Conservation (phyloP, 2,113 vertebrate species). For the Oreotragus oreotragus region DNA sequence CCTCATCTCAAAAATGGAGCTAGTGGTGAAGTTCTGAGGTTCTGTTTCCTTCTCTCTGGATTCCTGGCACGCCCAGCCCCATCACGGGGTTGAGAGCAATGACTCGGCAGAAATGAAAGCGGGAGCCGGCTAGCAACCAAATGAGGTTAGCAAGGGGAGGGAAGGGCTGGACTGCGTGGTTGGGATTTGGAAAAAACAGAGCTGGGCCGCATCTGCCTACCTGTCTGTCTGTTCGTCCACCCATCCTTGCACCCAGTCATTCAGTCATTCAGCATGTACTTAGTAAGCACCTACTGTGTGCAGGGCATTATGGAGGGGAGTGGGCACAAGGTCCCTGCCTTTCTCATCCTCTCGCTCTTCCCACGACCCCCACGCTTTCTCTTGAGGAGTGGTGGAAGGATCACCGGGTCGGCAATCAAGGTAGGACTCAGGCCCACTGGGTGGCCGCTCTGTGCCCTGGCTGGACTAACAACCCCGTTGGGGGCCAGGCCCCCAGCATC, state of each 20-base stretch:
- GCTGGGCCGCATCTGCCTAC: fast-evolving
- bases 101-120: neutral
- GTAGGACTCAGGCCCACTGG: neutral
- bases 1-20: neutral
- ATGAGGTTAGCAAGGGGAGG: neutral
- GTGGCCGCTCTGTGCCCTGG: neutral
- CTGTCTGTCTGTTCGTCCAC: fast-evolving
- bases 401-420: neutral
- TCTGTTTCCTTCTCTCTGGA: neutral
- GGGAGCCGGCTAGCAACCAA: neutral
- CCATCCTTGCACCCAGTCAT: neutral
- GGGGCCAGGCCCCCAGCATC: too few species aligned
- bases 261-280: neutral
- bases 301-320: neutral
- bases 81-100: neutral
- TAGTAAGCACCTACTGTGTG: neutral
- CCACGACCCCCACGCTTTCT: fast-evolving
- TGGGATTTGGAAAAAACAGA: neutral
- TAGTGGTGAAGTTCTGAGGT: neutral
- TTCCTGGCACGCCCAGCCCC: neutral
- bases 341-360: neutral
- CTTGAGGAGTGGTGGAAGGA: neutral
- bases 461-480: neutral
- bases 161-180: fast-evolving
- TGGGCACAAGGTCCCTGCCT: neutral